Evolutionary conservation across 1,140 invertebrate genomes (phyloP).

Genomic region (Drosophila orena): DNA sequence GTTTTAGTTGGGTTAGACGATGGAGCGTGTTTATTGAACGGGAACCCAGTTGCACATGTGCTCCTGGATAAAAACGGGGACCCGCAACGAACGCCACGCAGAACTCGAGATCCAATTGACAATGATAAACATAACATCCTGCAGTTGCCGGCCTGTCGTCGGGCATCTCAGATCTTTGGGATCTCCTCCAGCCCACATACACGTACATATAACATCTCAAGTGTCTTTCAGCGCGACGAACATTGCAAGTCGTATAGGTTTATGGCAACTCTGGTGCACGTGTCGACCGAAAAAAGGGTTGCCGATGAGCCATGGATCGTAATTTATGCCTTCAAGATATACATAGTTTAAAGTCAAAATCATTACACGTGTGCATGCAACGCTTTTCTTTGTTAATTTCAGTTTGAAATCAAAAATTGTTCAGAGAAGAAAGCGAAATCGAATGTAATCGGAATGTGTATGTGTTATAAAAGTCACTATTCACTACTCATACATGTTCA

Average conservation of each 20-base stretch:
- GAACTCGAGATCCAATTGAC: constrained; percentile 70
- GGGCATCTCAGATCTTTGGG: constrained; percentile 9
- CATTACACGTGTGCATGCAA: background rate
- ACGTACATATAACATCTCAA: constrained; percentile 36
- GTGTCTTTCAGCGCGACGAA: constrained; percentile 53
- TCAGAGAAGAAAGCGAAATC: too few species aligned
- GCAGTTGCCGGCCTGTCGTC: constrained; percentile 67
- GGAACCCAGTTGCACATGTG: constrained; percentile 21
- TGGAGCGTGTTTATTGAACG: constrained; percentile 48
- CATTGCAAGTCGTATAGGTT: constrained; percentile 9
- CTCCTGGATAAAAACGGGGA: constrained; percentile 4
- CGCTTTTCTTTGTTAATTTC: background rate
- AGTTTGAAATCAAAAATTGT: background rate
- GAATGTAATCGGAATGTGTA: too few species aligned
- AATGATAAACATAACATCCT: constrained; percentile 75
- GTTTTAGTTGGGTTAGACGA: constrained; percentile 39
- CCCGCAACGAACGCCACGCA: constrained; percentile 53
- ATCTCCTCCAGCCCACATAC: background rate
- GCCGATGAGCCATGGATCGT: background rate
- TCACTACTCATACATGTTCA: too few species aligned
- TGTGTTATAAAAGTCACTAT: too few species aligned
- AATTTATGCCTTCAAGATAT: background rate
- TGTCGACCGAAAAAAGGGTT: constrained; percentile 10
- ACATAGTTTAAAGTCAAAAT: background rate
- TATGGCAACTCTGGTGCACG: constrained; percentile 15